Evolutionary conservation across 2,888 invertebrate species (phyloP).

Genomic region (Ypsolopha scabrella): DNA sequence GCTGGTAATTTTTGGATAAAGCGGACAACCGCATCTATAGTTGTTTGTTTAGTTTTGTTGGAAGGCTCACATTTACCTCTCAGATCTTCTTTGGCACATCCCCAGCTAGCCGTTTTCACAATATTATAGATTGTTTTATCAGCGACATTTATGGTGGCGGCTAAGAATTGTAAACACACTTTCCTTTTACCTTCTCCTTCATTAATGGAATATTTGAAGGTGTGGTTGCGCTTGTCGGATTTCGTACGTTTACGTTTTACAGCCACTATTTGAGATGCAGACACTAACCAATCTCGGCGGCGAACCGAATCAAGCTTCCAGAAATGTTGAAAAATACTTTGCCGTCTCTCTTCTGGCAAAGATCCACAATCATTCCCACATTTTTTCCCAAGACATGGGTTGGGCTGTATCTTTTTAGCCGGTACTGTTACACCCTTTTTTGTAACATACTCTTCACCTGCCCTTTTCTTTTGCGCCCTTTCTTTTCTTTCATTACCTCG

Average conservation of each 20-base stretch:
- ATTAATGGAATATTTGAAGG: no score
- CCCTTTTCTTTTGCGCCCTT: neutral
- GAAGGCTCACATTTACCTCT: neutral
- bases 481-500: neutral
- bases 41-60: neutral
- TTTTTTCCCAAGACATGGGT: neutral
- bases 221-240: no score
- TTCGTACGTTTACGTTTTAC: no score
- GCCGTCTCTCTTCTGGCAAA: no score
- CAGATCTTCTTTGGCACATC: slow-evolving; percentile 1
- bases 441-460: neutral
- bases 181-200: neutral
- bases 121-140: neutral
- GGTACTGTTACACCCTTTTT: neutral
- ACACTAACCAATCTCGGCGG: no score
- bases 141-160: neutral
- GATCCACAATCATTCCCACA: no score
- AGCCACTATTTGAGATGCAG: neutral
- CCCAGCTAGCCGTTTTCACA: neutral
- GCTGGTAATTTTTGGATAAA: slow-evolving; percentile 2
- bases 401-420: neutral
- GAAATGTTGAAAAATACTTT: no score
- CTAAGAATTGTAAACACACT: slow-evolving; percentile 1
- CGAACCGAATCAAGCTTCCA: no score
- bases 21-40: neutral